Conservation (phyloP, 2,888 invertebrate genomes). For the Blera fallax region DNA sequence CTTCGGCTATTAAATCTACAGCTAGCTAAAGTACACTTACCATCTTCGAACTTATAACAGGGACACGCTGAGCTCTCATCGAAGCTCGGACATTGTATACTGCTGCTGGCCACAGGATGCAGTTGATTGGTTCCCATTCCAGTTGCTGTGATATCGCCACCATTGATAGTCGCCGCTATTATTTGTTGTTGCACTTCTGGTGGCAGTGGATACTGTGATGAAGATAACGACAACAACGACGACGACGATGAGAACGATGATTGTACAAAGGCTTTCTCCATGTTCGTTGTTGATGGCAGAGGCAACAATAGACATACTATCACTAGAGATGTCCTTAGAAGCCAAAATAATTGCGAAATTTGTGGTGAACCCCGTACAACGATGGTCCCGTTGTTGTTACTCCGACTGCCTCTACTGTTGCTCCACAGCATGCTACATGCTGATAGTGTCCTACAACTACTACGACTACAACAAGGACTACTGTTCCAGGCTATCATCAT, state of each 20-base stretch:
- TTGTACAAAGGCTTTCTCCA: constrained; percentile 75
- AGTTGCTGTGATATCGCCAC: constrained; percentile 76
- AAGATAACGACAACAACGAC: constrained; percentile 57
- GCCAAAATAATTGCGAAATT: constrained; percentile 74
- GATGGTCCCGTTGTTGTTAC: constrained; percentile 45
- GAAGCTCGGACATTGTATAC: constrained; percentile 87
- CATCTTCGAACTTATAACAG: constrained; percentile 96
- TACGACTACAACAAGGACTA: constrained; percentile 60
- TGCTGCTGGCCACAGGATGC: constrained; percentile 69
- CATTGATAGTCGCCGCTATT: constrained; percentile 67
- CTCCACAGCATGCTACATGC: constrained; percentile 67
- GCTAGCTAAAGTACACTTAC: constrained; percentile 82
- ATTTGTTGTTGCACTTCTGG: constrained; percentile 73
- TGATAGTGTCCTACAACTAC: constrained; percentile 56
- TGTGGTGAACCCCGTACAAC: constrained; percentile 66
- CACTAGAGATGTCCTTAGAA: constrained; percentile 76
- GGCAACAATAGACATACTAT: constrained; percentile 77
- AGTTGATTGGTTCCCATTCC: constrained; percentile 61
- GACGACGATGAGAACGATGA: constrained; percentile 71
- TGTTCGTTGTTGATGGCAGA: constrained; percentile 75
- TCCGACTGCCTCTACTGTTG: constrained; percentile 47
- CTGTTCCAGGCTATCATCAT: constrained; percentile 73
- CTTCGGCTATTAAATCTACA: not conserved
- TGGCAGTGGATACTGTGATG: constrained; percentile 61
- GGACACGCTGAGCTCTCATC: constrained; percentile 92